Conservation (phyloP, 35 echinoderm and acorn worm genomes). For the Eucidaris tribuloides region DNA sequence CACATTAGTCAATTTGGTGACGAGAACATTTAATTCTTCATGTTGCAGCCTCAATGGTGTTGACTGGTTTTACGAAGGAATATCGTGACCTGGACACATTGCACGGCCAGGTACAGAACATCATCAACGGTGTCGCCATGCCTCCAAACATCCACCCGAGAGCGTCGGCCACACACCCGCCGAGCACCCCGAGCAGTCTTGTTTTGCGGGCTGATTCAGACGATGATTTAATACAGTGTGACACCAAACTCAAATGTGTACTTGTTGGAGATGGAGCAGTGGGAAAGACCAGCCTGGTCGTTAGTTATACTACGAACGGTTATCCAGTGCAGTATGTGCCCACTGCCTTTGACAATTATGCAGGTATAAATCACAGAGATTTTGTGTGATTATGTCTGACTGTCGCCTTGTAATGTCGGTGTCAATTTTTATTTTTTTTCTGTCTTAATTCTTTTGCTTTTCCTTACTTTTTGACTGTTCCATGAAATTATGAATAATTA, state of each 20-base stretch:
- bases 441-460: no score
- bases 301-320: conserved; percentile 99
- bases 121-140: conserved; percentile 46
- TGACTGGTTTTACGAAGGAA: conserved; percentile 86
- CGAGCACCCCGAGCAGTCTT: conserved; percentile 18
- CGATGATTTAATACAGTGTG: conserved; percentile 52
- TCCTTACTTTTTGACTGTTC: no score
- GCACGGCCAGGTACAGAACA: conserved; percentile 40
- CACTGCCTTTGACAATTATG: conserved; percentile 98
- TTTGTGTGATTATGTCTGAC: no score
- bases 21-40: neutral
- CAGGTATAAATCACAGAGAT: no score
- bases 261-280: conserved; percentile 94
- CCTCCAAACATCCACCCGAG: conserved; percentile 75
- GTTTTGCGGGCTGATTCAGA: conserved; percentile 48
- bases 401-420: no score
- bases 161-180: conserved; percentile 41
- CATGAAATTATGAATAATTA: no score
- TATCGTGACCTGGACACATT: conserved; percentile 74
- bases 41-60: conserved; percentile 69
- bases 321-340: conserved; percentile 99
- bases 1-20: no score
- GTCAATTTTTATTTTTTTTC: no score
- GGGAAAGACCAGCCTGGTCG: conserved; percentile 95
- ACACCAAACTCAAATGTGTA: conserved; percentile 95